phyloP scores from a whole-genome alignment of 2,113 vertebrate species.

The Mormoops blainvillei region DNA sequence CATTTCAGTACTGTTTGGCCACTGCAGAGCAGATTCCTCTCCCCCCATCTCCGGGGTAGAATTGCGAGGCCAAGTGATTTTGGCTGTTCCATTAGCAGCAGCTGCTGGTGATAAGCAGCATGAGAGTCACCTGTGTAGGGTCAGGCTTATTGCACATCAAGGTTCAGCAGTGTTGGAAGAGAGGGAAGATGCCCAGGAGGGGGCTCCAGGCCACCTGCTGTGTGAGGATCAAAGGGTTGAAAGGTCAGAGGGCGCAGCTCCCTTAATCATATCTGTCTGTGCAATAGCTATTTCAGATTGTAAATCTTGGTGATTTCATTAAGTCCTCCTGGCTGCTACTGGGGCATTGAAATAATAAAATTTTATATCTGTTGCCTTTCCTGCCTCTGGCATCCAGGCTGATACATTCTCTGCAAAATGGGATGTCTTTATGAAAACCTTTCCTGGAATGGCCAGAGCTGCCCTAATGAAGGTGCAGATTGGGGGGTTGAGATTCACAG shows the following conservation, averaged over 20 bases:
- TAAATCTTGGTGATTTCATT: constrained; percentile 89
- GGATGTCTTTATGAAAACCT: constrained; percentile 69
- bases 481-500: constrained; percentile 2
- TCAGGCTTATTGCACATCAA: constrained; percentile 71
- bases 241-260: constrained; percentile 82
- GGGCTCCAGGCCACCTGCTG: constrained; percentile 84
- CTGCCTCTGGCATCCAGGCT: constrained; percentile 83
- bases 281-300: constrained; percentile 86
- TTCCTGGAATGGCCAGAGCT: constrained; percentile 41
- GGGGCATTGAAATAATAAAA: constrained; percentile 86
- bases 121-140: constrained; percentile 80
- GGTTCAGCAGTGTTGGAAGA: constrained; percentile 75
- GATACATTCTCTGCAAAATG: constrained; percentile 70
- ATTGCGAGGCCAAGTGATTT: not conserved
- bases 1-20: not conserved
- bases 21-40: not conserved
- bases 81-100: constrained; percentile 74
- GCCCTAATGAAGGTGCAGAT: constrained; percentile 31
- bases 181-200: constrained; percentile 78
- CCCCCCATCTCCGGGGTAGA: not conserved
- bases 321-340: constrained; percentile 85
- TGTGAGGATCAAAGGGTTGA: constrained; percentile 82
- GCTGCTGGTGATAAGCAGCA: constrained; percentile 78
- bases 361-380: constrained; percentile 84
- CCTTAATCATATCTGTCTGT: constrained; percentile 82